Percentiles rank a stretch among this genome's conserved stretches.
These are phyloP conservation scores for Cyclophora punctaria DNA, from an alignment of 2,888 invertebrate genomes.

Conservation along the genomic window DNA sequence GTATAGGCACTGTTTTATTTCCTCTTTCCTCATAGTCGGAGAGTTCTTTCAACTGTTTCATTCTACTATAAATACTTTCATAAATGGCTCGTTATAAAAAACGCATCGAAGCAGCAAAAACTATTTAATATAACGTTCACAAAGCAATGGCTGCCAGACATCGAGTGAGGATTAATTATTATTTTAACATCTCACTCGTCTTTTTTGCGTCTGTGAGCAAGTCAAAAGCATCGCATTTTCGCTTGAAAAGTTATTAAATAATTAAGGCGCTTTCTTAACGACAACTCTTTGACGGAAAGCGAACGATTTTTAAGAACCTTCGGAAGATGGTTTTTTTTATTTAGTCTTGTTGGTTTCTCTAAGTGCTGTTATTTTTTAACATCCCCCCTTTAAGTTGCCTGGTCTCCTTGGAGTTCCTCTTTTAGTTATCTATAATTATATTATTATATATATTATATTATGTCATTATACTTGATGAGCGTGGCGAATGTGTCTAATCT, in stretches of 20 bases:
- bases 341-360: constrained; percentile 19
- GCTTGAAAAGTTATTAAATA: constrained; percentile 70
- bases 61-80: constrained; percentile 20
- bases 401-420: too few species aligned
- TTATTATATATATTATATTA: too few species aligned
- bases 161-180: constrained; percentile 70
- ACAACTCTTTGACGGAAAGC: constrained; percentile 57
- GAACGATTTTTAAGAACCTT: constrained; percentile 38
- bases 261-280: constrained; percentile 65
- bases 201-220: constrained; percentile 64
- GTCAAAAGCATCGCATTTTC: constrained; percentile 70
- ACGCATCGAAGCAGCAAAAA: constrained; percentile 57
- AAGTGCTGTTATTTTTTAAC: constrained; percentile 10
- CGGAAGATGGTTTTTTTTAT: constrained; percentile 28
- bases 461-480: too few species aligned
- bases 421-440: too few species aligned
- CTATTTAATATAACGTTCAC: constrained; percentile 68
- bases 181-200: constrained; percentile 66
- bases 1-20: not conserved
- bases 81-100: constrained; percentile 41
- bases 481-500: too few species aligned
- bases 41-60: constrained; percentile 30
- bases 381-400: too few species aligned
- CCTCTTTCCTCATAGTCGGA: constrained; percentile 9
- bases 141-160: constrained; percentile 51